These are phyloP conservation scores for Phyllotreta cruciferae DNA, from an alignment of 2,888 invertebrate genomes.

Conservation along the genomic window DNA sequence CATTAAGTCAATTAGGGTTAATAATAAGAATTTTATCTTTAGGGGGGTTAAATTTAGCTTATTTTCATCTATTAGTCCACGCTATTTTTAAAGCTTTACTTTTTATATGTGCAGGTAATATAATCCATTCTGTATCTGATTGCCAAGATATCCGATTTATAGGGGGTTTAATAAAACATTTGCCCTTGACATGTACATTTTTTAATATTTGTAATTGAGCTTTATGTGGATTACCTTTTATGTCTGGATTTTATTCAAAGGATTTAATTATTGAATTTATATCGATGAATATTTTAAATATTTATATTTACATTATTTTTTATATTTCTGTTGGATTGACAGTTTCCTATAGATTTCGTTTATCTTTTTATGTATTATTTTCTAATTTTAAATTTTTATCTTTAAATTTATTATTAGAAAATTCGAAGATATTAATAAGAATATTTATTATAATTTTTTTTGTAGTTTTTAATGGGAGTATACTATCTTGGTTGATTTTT, in stretches of 20 bases:
- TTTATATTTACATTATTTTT: conserved; percentile 64
- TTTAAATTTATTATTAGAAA: no score
- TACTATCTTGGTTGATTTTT: no score
- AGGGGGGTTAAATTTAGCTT: conserved; percentile 64
- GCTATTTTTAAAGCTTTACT: conserved; percentile 79
- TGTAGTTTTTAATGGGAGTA: no score
- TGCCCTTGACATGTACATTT: conserved; percentile 64
- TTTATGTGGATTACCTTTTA: no score
- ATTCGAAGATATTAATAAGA: no score
- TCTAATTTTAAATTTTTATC: no score
- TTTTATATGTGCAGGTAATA: conserved; percentile 74
- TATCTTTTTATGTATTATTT: no score
- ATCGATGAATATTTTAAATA: no score
- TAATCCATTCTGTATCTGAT: conserved; percentile 65
- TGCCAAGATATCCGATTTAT: conserved; percentile 69
- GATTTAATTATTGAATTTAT: no score
- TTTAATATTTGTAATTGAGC: conserved; percentile 56
- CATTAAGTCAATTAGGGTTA: conserved; percentile 75
- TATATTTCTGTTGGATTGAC: conserved; percentile 68
- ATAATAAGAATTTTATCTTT: conserved; percentile 67
- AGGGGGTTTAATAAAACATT: conserved; percentile 58
- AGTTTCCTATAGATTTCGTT: no score
- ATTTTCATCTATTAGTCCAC: conserved; percentile 77
- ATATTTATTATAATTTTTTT: no score
- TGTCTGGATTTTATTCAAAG: no score